Base-by-base conservation (phyloP, 92 coral and sea anemone species). In the Phenganax subtilis region DNA sequence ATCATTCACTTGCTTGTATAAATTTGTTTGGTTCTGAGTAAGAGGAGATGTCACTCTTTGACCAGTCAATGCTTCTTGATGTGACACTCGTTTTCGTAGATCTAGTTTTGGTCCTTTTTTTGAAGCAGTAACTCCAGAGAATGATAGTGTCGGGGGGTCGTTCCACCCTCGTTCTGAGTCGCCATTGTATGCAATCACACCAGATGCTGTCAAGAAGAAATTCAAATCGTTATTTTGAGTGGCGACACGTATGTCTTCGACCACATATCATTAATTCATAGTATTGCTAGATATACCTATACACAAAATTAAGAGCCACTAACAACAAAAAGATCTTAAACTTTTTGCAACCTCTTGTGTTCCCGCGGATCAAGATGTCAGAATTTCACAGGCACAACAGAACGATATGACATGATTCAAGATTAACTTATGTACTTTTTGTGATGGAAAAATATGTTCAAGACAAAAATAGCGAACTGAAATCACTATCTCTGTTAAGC, bases 91-190 rank as follows among this genome's bases (percentile, higher is more conserved):
- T 79, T 94, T 94, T 76, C 98, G 82, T 80, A 94, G 89, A 84
- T 94, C 98, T 61, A 94, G 88, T 85, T 94, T 94, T 6, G 98
- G 97, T 57, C 83, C 88, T 72, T 85, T 85, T 57, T 88, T 87
- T 29, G 80, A 86, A 25, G 90, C 85, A 75, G 85, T 88, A 60
- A 88, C 84, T 17, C 88, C 84, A 80, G 92, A 83, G 71, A 90
- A 94, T 10, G 97, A 90, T 63, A 94, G 87, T 6, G 98, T 94
- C 75, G 98, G 98, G 54, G 98, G 98, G 62, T 94, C 98, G 65
- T 94, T 94, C 98, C 98, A 94, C 55, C 98, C 98, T 44, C 98
- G 90, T 52, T 96, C 90, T 16, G 96, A 92, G 85, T 94, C 98
- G 64, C 97, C 91, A 84, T 94, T 94, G 81, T 94, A 94, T 53